Evolutionary conservation across 2,113 vertebrate genomes (phyloP), one percentile per base, ranked within the genome.

Genomic region (Equus quagga): DNA sequence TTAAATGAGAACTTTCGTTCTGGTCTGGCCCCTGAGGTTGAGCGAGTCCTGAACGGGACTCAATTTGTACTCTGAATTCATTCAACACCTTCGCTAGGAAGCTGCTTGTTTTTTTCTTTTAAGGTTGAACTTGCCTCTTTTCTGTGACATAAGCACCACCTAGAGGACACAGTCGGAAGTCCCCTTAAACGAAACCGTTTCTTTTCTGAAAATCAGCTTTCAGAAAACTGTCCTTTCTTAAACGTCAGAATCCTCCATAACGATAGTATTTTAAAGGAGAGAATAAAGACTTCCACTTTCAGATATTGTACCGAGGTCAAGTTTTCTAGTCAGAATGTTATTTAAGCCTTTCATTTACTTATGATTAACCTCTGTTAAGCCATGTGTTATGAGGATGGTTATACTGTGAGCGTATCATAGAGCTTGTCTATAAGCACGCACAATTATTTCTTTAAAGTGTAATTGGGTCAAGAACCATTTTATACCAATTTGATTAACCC

Each of bases 111-210:
- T 62, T 89, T 62, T 46, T 73, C 31, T n/a, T 70, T 41, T 26
- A 17, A 58, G 6, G 26, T 91, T 14, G 44, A 78, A 41, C 33
- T 62, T 94, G 67, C 31, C 33, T 92, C 26, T 83, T 96, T 86
- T 88, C 72, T 97, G 56, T 92, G 84, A 60, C 69, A 21, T 36
- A 80, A 96, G 88, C 67, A 56, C 97, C 98, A 95, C 73, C 98
- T 98, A 95, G 84, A 28, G 98, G 11, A 60, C 44, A 91, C 7
- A 6, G 6, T 91, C 65, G 72, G 93, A 95, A 95, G 54, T 92
- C 78, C 19, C 31, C 91, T 91, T 65, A 84, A 85, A 70, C 31
- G 58, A 60, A 81, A 58, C 21, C 9, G 69, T 73, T 58, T 78
- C 51, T 81, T 21, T 72, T 84, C 69, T 72, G 41, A 84, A 94